Conservation (phyloP, 2,113 vertebrate genomes). For the Lepisosteus osseus region DNA sequence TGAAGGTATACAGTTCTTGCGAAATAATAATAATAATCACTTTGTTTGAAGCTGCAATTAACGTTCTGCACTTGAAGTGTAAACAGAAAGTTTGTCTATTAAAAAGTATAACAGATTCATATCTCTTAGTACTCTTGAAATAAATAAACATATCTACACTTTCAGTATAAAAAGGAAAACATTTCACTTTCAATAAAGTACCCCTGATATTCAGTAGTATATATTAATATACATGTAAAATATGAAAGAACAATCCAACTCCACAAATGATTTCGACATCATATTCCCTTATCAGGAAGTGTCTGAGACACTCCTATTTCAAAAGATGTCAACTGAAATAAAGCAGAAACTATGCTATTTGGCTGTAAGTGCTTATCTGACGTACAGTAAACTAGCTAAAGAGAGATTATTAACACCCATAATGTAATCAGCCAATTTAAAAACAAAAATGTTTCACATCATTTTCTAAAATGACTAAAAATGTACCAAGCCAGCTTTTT, state of each 20-base stretch:
- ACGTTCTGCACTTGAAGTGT: background rate
- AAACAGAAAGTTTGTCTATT: constrained; percentile 1
- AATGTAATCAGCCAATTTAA: no score
- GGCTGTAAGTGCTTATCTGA: no score
- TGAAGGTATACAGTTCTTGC: no score
- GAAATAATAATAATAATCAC: no score
- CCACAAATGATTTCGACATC: constrained; percentile 8
- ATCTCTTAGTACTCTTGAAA: constrained; percentile 3
- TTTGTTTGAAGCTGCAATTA: no score
- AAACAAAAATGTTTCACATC: no score
- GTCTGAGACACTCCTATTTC: no score
- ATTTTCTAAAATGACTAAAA: background rate
- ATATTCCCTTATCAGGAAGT: background rate
- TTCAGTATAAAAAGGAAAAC: constrained; percentile 8
- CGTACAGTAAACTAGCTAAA: no score
- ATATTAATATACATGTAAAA: constrained; percentile 5
- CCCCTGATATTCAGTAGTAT: constrained; percentile 3
- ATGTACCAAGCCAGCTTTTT: background rate
- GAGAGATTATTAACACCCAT: no score
- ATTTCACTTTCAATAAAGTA: constrained; percentile 1
- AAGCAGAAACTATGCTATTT: no score
- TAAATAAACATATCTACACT: constrained; percentile 13
- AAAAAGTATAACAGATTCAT: constrained; percentile 10
- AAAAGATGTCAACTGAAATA: no score
- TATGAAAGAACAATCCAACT: constrained; percentile 1